Evolutionary conservation across 2,113 vertebrate species (phyloP), one percentile per base, ranked within the genome.

Genomic region (Ascaphus truei): DNA sequence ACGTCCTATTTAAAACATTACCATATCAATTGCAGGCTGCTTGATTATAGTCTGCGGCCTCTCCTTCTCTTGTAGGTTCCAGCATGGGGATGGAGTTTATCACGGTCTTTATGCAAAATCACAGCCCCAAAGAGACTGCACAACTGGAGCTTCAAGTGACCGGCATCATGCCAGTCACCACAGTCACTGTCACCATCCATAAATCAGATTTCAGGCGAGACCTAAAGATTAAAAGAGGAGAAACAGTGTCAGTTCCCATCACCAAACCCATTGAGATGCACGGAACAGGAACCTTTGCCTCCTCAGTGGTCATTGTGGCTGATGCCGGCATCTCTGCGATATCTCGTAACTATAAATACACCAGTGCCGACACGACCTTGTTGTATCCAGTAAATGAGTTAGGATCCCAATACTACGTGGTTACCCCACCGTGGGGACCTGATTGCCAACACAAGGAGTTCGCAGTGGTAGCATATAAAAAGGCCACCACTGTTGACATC

Each of bases 391-490:
- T 72, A 43, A 41, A 26, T 0, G 2, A 77, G 4, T 84, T 92
- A 80, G 90, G 90, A 18, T 82, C 73, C 0, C 82, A 91, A 47
- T 92, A 91, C 62, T 89, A 86, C n/a, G 74, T 90, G 59, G 41
- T 92, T 66, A 93, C 88, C 1, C 85, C 89, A 2, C 0, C 10
- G 0, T 29, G 16, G 7, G 1, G 31, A 0, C 71, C 80, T 0
- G 0, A 1, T 5, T 27, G 8, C 3, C 11, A 76, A 1, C 36
- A 48, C n/a, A 88, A 86, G 69, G 90, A 92, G 72, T 90, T 93
- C 52, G 73, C 88, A 1, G 71, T 93, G 58, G 84, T 84, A 71
- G 91, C 89, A 7, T 87, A 87, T n/a, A 76, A 75, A 1, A 50
- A 72, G 0, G 41, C 15, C 0, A 90, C 88, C 61, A 66, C 2